These are phyloP conservation scores for Machaerirhynchus nigripectus DNA, from an alignment of 2,113 vertebrate genomes.

Conservation along the genomic window DNA sequence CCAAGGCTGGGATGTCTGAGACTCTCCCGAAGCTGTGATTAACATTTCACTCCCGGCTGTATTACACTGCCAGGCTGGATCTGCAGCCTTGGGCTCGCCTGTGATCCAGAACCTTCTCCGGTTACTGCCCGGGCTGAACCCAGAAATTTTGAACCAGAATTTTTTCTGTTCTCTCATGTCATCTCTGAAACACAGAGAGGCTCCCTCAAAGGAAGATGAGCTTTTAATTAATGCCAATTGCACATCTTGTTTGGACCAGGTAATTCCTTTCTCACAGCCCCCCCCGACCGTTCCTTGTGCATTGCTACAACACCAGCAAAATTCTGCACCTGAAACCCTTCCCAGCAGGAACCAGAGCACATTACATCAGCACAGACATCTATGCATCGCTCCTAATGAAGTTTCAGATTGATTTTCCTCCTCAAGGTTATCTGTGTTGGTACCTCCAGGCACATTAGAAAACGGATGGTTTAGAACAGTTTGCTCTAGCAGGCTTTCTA, in stretches of 20 bases:
- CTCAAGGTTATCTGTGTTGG: slow-evolving; percentile 32
- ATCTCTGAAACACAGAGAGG: not conserved
- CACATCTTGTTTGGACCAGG: not conserved
- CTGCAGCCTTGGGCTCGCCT: not conserved
- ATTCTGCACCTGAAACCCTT: not conserved
- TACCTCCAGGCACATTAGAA: slow-evolving; percentile 34
- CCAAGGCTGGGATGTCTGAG: slow-evolving; percentile 6
- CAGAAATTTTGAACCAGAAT: not conserved
- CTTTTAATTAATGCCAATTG: not conserved
- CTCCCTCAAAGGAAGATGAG: not conserved
- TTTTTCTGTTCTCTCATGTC: not conserved
- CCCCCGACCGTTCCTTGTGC: not conserved
- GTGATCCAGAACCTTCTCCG: slow-evolving; percentile 9
- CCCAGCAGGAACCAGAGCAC: not conserved
- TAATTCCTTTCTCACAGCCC: not conserved
- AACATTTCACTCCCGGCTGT: not conserved
- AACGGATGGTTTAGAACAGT: not conserved
- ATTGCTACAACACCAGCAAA: not conserved
- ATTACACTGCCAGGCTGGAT: not conserved
- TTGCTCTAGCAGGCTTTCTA: slow-evolving; percentile 23
- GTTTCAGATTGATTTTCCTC: slow-evolving; percentile 65
- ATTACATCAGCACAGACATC: slow-evolving; percentile 50
- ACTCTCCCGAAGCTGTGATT: slow-evolving; percentile 5
- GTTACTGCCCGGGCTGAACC: not conserved
- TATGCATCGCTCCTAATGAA: slow-evolving; percentile 45